Conservation (phyloP, 2,888 invertebrate species). For the Gortyna flavago region DNA sequence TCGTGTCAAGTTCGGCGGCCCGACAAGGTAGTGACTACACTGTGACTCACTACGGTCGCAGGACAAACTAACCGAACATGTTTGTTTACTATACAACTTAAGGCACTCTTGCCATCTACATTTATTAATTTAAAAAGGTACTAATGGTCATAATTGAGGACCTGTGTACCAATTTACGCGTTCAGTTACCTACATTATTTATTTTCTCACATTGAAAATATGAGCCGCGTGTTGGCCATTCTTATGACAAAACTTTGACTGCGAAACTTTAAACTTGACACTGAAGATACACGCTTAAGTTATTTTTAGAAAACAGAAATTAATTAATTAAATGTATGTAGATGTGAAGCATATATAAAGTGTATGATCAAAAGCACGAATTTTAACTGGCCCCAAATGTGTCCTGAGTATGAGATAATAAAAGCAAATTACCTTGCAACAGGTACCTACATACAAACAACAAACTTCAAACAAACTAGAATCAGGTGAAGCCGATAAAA, state of each 20-base stretch:
- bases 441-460: background rate
- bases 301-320: slow-evolving; percentile 1
- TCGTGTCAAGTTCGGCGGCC: slow-evolving; percentile 62
- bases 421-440: background rate
- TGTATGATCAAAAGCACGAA: background rate
- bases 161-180: slow-evolving; percentile 3
- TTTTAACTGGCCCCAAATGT: background rate
- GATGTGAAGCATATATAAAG: background rate
- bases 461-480: slow-evolving; percentile 5
- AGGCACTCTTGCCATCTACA: slow-evolving; percentile 39
- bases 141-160: slow-evolving; percentile 29
- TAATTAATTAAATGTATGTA: background rate
- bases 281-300: background rate
- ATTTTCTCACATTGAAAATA: background rate
- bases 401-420: background rate
- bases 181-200: background rate
- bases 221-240: background rate
- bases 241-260: background rate
- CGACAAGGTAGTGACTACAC: slow-evolving; percentile 24
- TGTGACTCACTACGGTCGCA: slow-evolving; percentile 66
- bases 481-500: slow-evolving; percentile 8
- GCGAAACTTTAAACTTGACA: background rate
- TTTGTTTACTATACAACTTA: slow-evolving; percentile 72
- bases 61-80: slow-evolving; percentile 55
- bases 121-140: slow-evolving; percentile 12